phyloP scores from a whole-genome alignment of 2,113 vertebrate species.

The Prochilodus magdalenae region DNA sequence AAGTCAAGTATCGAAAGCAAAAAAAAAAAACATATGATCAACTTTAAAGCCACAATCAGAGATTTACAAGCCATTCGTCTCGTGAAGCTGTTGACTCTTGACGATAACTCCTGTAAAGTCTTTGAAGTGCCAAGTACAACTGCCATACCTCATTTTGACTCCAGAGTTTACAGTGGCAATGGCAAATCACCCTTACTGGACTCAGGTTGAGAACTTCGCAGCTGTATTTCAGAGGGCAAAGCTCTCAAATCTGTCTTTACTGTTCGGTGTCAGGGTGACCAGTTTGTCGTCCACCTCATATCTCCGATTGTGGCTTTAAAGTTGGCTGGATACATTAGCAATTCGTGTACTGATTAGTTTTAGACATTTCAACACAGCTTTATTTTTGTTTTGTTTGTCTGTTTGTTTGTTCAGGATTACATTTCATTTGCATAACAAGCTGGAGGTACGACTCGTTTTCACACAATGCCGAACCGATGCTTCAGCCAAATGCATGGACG shows the following conservation, averaged over 20 bases:
- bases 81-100: not conserved
- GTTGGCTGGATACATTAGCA: not conserved
- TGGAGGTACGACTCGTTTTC: conserved; percentile 39
- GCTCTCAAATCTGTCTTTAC: not conserved
- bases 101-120: not conserved
- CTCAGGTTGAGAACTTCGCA: not conserved
- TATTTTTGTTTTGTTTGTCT: not conserved
- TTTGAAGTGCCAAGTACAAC: conserved; percentile 13
- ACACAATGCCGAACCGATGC: not conserved
- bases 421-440: conserved; percentile 29
- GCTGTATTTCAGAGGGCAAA: not conserved
- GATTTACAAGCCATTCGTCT: not conserved
- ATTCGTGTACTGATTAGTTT: conserved; percentile 1
- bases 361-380: conserved; percentile 8
- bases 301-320: not conserved
- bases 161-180: not conserved
- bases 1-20: not conserved
- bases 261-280: not conserved
- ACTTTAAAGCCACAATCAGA: conserved; percentile 11
- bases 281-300: not conserved
- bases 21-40: not conserved
- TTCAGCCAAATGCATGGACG: conserved; percentile 9
- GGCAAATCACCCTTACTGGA: not conserved
- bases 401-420: conserved; percentile 17
- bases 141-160: conserved; percentile 12